These are phyloP conservation scores for Aspidoscelis tigris DNA, from an alignment of 2,113 vertebrate species.

Conservation along the genomic window DNA sequence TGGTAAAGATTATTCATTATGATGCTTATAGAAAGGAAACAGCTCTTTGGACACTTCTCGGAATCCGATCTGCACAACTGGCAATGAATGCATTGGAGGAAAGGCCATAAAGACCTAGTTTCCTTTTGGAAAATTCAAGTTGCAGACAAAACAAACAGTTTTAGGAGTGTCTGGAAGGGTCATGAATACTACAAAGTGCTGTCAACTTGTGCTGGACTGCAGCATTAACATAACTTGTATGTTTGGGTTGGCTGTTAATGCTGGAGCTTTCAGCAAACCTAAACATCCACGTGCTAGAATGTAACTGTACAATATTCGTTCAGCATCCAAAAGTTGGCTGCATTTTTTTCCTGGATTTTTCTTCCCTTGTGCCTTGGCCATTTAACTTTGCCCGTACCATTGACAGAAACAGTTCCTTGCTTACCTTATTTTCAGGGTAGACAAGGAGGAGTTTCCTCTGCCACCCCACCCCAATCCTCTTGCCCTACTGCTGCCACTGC, in stretches of 20 bases:
- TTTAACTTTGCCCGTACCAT: not conserved
- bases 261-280: slow-evolving; percentile 18
- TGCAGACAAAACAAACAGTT: slow-evolving; percentile 27
- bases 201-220: slow-evolving; percentile 1
- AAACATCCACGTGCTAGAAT: slow-evolving; percentile 13
- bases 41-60: slow-evolving; percentile 9
- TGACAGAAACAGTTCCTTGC: not conserved
- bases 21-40: not conserved
- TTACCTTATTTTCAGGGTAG: not conserved
- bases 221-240: not conserved
- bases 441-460: not conserved
- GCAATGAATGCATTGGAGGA: not conserved
- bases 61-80: not conserved
- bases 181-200: not conserved
- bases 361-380: not conserved
- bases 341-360: not conserved
- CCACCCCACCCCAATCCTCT: no score
- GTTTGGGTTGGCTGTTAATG: not conserved
- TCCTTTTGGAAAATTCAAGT: accelerated
- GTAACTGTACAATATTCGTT: slow-evolving; percentile 7
- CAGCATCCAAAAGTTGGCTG: not conserved
- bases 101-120: not conserved
- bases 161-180: slow-evolving; percentile 30
- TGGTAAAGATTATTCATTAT: not conserved
- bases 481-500: no score